Base-by-base conservation (phyloP, 2,797 vertebrate genomes). In the Buceros bicornis region DNA sequence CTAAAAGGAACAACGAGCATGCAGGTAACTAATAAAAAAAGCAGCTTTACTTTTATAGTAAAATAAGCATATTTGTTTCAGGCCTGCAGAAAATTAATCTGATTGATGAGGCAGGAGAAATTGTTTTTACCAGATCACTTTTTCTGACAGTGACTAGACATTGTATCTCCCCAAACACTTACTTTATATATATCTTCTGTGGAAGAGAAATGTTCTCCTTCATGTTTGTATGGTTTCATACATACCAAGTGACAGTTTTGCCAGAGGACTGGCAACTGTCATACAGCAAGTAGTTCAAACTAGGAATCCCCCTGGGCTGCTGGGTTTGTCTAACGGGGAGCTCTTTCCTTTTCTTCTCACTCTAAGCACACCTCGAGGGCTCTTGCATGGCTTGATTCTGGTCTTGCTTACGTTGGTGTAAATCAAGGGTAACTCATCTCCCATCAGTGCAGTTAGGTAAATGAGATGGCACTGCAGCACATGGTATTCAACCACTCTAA, bases 331-430 rank as follows among this genome's bases (percentile, higher is more conserved):
- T 93, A 24, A 15, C 11, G 26, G 29, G 29, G 57, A 87, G 16
- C 10, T 56, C 71, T 60, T 93, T 53, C 58, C 21, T 88, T 91
- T 87, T 69, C n/a, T 80, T 89, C 33, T 82, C 22, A 12, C 82
- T 92, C 22, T 77, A 85, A 87, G 74, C 6, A 14, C 60, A 70
- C 8, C 29, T 29, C 11, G 47, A 24, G 42, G 53, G 76, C n/a
- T 82, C 28, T 61, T 87, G 26, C 19, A 26, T 71, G 47, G 54
- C n/a, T 87, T 54, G 29, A 76, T 89, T 86, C 89, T 90, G 65
- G 33, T 83, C 50, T 65, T 74, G 29, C 82, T 94, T 96, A 60
- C 51, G 33, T 74, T 92, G 78, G 57, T 87, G 79, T 89, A 93
- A 93, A 81, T 77, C 54, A 69, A 57, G 48, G 78, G 28, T 87